A percentile compares a stretch with the other conserved stretches of the same genome.
phyloP scores from a whole-genome alignment of 2,797 vertebrate genomes.

The Poecilia velifera region DNA sequence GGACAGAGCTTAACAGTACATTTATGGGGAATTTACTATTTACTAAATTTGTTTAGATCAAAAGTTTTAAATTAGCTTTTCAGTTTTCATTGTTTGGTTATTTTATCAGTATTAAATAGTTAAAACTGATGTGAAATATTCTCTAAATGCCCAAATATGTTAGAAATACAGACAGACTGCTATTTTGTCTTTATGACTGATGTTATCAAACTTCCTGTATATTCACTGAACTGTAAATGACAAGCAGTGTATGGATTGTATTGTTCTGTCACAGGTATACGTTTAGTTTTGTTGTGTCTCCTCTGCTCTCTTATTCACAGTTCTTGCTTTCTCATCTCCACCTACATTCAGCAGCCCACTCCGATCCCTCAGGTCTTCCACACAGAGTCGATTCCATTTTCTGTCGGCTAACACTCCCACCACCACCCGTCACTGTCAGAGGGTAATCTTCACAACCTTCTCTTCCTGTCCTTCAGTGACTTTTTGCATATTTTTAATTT shows the following conservation, averaged over 20 bases:
- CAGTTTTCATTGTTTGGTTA: neutral
- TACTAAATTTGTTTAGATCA: too few relatives aligned
- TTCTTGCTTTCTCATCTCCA: conserved; percentile 38
- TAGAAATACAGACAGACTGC: neutral
- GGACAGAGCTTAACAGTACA: too few relatives aligned
- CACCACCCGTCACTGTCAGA: conserved; percentile 19
- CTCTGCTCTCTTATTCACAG: neutral
- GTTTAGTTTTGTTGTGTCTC: too few relatives aligned
- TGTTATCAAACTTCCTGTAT: neutral
- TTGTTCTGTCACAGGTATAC: too few relatives aligned
- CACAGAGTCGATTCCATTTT: conserved; percentile 21
- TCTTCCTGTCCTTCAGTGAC: neutral
- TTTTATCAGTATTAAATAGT: neutral
- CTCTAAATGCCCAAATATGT: neutral
- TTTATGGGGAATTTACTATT: too few relatives aligned
- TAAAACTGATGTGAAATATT: neutral
- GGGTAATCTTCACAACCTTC: conserved; percentile 16
- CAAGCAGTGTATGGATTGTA: too few relatives aligned
- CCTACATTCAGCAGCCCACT: conserved; percentile 43
- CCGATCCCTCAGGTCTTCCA: conserved; percentile 41
- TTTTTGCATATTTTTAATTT: neutral
- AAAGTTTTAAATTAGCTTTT: neutral
- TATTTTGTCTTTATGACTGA: neutral
- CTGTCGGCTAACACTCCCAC: conserved; percentile 29
- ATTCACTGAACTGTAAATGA: neutral